These are phyloP conservation scores for Mormyrus lacerda DNA, from an alignment of 2,113 vertebrate genomes.

Conservation along the genomic window DNA sequence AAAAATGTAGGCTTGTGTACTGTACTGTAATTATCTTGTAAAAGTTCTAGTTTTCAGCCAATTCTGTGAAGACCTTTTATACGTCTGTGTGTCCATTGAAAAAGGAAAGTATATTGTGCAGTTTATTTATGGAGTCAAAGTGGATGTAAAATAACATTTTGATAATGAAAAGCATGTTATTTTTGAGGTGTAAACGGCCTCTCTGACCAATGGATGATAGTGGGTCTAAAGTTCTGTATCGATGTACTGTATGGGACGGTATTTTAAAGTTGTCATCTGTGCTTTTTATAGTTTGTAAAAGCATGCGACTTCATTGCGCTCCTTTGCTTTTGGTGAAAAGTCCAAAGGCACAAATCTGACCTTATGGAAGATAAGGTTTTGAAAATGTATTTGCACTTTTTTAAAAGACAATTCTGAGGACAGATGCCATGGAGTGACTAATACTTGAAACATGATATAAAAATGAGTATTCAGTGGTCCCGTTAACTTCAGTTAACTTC, in stretches of 20 bases:
- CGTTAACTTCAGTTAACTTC: neutral
- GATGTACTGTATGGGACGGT: conserved; percentile 50
- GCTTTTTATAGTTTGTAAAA: conserved; percentile 57
- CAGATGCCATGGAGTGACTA: conserved; percentile 42
- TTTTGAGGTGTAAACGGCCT: conserved; percentile 53
- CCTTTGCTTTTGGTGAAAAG: conserved; percentile 42
- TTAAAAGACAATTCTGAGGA: conserved; percentile 32
- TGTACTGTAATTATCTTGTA: conserved; percentile 64
- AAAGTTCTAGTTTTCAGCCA: conserved; percentile 81
- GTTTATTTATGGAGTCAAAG: conserved; percentile 80
- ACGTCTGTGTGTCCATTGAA: conserved; percentile 77
- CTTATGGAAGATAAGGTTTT: conserved; percentile 15
- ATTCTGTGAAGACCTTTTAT: conserved; percentile 81
- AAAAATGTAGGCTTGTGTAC: conserved; percentile 78
- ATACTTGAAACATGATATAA: conserved; percentile 30
- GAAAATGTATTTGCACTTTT: conserved; percentile 47
- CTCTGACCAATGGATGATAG: conserved; percentile 46
- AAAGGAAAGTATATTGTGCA: conserved; percentile 65
- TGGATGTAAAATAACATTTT: conserved; percentile 75
- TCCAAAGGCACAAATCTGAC: conserved; percentile 32
- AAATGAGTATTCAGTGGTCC: neutral
- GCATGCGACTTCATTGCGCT: conserved; percentile 46
- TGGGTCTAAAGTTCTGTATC: conserved; percentile 49
- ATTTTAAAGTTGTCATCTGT: conserved; percentile 44
- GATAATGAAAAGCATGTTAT: conserved; percentile 77